These are phyloP conservation scores for Agrochola lychnidis DNA, from an alignment of 2,888 invertebrate genomes.

Conservation along the genomic window DNA sequence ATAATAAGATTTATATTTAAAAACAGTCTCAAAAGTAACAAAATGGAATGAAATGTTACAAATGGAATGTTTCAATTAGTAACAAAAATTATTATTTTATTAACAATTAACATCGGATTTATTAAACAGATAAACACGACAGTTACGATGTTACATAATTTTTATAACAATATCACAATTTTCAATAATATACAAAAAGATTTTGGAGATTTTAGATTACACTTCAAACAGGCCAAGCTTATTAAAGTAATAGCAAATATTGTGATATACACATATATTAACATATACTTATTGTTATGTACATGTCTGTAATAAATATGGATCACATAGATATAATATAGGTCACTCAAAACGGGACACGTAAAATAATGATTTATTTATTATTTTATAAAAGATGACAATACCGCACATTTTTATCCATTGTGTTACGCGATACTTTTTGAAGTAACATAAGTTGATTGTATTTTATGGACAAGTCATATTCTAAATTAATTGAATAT, in stretches of 20 bases:
- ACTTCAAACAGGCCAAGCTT: constrained; percentile 89
- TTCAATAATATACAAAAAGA: constrained; percentile 90
- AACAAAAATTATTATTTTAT: constrained; percentile 56
- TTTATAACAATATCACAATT: constrained; percentile 91
- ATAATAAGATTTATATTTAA: constrained; percentile 56
- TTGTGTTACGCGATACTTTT: constrained; percentile 64
- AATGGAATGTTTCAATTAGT: constrained; percentile 49
- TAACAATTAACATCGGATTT: constrained; percentile 79
- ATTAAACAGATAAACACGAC: constrained; percentile 81
- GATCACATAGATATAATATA: constrained; percentile 79
- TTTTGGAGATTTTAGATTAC: constrained; percentile 86
- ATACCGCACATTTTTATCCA: constrained; percentile 69
- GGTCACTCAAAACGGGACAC: constrained; percentile 82
- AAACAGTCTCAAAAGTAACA: constrained; percentile 65
- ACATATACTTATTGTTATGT: constrained; percentile 79
- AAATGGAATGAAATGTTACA: constrained; percentile 61
- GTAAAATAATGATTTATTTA: constrained; percentile 71
- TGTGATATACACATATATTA: constrained; percentile 81
- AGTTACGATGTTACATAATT: constrained; percentile 82
- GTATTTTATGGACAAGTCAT: constrained; percentile 15
- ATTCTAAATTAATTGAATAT: constrained; percentile 5
- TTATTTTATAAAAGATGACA: constrained; percentile 79
- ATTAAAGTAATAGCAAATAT: constrained; percentile 85
- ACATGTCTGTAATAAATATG: constrained; percentile 78
- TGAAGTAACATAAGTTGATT: constrained; percentile 31